Base-by-base conservation (phyloP, 2,797 vertebrate species). In the Malurus splendens region DNA sequence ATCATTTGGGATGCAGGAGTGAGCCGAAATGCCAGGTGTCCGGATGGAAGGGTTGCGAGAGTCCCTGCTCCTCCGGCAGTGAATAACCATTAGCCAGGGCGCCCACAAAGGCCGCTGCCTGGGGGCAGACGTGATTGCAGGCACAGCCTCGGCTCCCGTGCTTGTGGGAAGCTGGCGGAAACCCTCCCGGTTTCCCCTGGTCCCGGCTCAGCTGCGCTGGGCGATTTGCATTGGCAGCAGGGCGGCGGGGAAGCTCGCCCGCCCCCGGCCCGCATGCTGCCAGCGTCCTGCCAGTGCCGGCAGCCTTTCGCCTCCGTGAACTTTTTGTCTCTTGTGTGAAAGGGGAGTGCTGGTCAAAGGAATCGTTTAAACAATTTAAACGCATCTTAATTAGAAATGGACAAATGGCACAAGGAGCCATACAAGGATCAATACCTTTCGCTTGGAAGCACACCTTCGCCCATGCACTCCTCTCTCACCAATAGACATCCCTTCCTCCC, bases 161-260 rank as follows among this genome's bases (percentile, higher is more conserved):
- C 82, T 87, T 86, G 93, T 95, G 95, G 90, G 95, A 95, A 95
- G 82, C 41, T 12, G 6, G 82, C 60, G 15, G 93, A 93, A 92
- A 83, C 71, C 22, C 60, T 92, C 92, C 52, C 4, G 5, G 36
- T 67, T 90, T 66, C 64, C 82, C 87, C 77, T 64, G 77, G 66
- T 80, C 71, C 79, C 42, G 0, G 86, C 83, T 95, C 93, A 92
- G 90, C 89, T 86, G 90, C 1, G 3, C 80, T 0, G 25, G 70
- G 66, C 78, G 89, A 94, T 94, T 91, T 92, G 92, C 95, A 89
- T 94, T 94, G 94, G 95, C 94, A 95, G 90, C 39, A 1, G 68
- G 55, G 68, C 1, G 12, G 20, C 1, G 2, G 81, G 89, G 91
- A 87, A 86, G 82, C 85, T 92, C 4, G 0, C 79, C 92, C 75